Percentiles rank a stretch among this genome's conserved stretches.
These are phyloP conservation scores for Dynastes hyllus DNA, from an alignment of 2,888 invertebrate species.

Conservation along the genomic window DNA sequence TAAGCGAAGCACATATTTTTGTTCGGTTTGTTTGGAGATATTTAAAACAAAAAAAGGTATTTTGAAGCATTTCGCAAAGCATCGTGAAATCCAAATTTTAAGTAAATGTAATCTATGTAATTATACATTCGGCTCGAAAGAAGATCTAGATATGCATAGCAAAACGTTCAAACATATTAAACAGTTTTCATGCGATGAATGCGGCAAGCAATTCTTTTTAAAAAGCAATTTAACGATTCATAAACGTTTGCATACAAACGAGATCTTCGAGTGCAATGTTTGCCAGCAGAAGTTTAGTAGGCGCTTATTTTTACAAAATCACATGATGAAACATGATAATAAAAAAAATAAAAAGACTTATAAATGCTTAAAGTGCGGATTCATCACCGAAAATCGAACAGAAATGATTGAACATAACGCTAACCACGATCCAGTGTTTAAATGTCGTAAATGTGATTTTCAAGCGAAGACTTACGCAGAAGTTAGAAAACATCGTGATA, in stretches of 20 bases:
- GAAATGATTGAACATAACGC: slow-evolving; percentile 12
- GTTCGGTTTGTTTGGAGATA: slow-evolving; percentile 17
- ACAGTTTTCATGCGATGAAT: slow-evolving; percentile 23
- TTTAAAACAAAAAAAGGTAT: slow-evolving; percentile 24
- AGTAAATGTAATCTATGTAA: slow-evolving; percentile 33
- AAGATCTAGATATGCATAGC: slow-evolving; percentile 21
- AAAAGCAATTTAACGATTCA: slow-evolving; percentile 24
- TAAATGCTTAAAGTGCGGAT: background rate
- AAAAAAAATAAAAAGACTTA: background rate
- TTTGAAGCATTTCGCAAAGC: background rate
- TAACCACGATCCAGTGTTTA: slow-evolving; percentile 11
- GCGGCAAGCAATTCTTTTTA: slow-evolving; percentile 17
- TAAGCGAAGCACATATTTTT: slow-evolving; percentile 25
- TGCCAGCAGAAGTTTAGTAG: slow-evolving; percentile 19
- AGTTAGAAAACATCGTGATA: slow-evolving; percentile 25
- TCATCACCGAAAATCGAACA: background rate
- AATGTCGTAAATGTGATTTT: slow-evolving; percentile 25
- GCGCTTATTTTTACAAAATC: slow-evolving; percentile 18
- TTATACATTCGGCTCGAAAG: slow-evolving; percentile 22
- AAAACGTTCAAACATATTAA: slow-evolving; percentile 31
- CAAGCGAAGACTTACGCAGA: slow-evolving; percentile 24
- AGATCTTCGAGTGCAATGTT: slow-evolving; percentile 4
- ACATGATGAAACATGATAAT: slow-evolving; percentile 18
- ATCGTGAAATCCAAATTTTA: background rate
- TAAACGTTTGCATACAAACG: slow-evolving; percentile 7